Base-by-base conservation (phyloP, 2,797 vertebrate genomes). In the Falco novaeseelandiae region DNA sequence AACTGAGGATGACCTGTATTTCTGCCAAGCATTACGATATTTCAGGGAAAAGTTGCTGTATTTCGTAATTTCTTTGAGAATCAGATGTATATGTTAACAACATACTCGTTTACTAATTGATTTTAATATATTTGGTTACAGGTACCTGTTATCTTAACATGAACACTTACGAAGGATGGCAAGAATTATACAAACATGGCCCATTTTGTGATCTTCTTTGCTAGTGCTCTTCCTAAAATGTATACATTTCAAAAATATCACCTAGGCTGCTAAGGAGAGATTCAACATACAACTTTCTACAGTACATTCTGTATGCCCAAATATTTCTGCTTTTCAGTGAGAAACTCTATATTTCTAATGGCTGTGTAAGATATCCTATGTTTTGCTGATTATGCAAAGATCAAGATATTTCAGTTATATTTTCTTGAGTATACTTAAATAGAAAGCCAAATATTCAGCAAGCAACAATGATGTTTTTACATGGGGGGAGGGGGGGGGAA, bases 261-360 rank as follows among this genome's bases (percentile, higher is more conserved):
- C 12, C 26, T 51, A 58, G 48, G 16, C 17, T 16, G 34, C n/a
- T 61, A 38, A 23, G 14, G 29, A 81, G 23, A 52, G 7, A 55
- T 71, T 63, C 20, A 72, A 48, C 52, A 48, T 34, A 34, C 8
- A 52, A 10, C 14, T 62, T 9, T 57, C 40, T 89, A 51, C 32
- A 71, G 11, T 13, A 69, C 2, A 48, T 44, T 48, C 14, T 16
- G 3, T 49, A 49, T 0, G 0, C 34, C 4, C 15, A 83, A 69
- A 34, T 72, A 54, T 44, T 90, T 90, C 32, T 79, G 38, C 23
- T 8, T 79, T 76, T 67, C 29, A 59, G 26, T 51, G 3, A 59
- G 46, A 63, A 76, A 13, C 23, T 63, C 12, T 38, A 1, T 44
- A 83, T 83, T 91, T 86, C 46, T 77, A 65, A 48, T 27, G 10